Percentiles rank a stretch among this genome's conserved stretches.
Conservation (phyloP, 2,888 invertebrate species). For the Ganaspis brasiliensis region DNA sequence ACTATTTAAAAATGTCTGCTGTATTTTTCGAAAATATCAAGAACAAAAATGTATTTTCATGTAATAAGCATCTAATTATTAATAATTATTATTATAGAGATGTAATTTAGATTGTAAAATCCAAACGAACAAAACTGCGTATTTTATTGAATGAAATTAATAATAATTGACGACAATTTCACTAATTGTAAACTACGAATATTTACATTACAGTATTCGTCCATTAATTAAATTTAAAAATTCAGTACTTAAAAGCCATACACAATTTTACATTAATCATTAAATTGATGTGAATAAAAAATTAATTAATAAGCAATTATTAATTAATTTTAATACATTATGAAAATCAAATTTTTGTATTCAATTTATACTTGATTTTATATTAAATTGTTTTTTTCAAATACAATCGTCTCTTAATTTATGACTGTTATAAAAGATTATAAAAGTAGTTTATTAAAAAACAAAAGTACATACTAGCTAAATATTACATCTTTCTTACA, state of each 20-base stretch:
- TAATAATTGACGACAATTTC: background rate
- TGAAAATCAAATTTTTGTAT: constrained; percentile 20
- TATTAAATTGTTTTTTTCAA: constrained; percentile 28
- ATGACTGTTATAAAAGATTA: background rate
- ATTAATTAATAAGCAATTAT: too few species aligned
- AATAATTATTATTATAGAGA: background rate
- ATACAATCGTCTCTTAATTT: background rate
- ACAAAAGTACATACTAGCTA: too few species aligned
- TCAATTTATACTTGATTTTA: constrained; percentile 10
- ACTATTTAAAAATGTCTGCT: background rate
- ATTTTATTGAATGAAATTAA: background rate
- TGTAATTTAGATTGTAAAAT: too few species aligned
- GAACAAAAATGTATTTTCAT: background rate
- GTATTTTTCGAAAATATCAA: constrained; percentile 14
- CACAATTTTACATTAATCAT: background rate
- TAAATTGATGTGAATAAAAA: too few species aligned
- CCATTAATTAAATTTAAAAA: background rate
- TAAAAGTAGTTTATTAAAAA: background rate
- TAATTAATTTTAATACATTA: too few species aligned
- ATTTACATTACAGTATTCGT: constrained; percentile 20
- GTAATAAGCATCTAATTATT: background rate
- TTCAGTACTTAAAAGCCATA: constrained; percentile 13
- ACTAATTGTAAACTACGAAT: background rate
- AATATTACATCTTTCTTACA: too few species aligned
- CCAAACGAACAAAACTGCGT: too few species aligned